Base-by-base conservation (phyloP, 2,797 vertebrate species). In the Sternarchorhynchus goeldii region DNA sequence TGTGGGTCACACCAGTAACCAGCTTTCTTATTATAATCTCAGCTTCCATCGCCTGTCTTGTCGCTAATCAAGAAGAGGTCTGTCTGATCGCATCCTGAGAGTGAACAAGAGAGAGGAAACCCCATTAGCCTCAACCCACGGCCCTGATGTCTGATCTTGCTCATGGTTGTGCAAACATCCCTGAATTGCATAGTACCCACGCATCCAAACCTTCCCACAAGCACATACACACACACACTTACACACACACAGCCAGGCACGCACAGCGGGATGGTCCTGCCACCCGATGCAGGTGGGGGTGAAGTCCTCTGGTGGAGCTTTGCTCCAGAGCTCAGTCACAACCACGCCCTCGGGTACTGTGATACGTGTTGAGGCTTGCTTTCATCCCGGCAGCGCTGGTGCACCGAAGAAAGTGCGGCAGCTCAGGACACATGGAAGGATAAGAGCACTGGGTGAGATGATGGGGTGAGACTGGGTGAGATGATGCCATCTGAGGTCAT, bases 281-380 rank as follows among this genome's bases (percentile, higher is more conserved):
- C 75, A 64, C 74, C 70, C 83, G 83, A 85, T 71, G 75, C 75
- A 82, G 81, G 81, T 73, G 78, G 66, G 72, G 81, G 45, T 75
- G 69, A 77, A 77, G 77, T 71, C 81, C 73, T 69, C 79, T 73
- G 36, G 79, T 71, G 80, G 29, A 85, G 75, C 67, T 68, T 25
- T 71, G 76, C 71, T 78, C 68, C 59, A 70, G 73, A 80, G 66
- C 65, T 20, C 39, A 76, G 58, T 76, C 73, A 53, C 70, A 14
- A 39, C 53, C 58, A 57, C 69, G 57, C 68, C 45, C 57, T 62
- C 25, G 53, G 64, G 64, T 77, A 36, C 6, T 16, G 32, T 56
- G 58, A 5, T 34, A 58, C 67, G 58, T 67, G 71, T 62, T 17
- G 20, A 73, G 63, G 56, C 21, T 53, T 53, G 32, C 29, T n/a